A percentile compares a stretch with the other conserved stretches of the same genome.
These are phyloP conservation scores for Neoascia interrupta DNA, from an alignment of 2,888 invertebrate species.

Conservation along the genomic window DNA sequence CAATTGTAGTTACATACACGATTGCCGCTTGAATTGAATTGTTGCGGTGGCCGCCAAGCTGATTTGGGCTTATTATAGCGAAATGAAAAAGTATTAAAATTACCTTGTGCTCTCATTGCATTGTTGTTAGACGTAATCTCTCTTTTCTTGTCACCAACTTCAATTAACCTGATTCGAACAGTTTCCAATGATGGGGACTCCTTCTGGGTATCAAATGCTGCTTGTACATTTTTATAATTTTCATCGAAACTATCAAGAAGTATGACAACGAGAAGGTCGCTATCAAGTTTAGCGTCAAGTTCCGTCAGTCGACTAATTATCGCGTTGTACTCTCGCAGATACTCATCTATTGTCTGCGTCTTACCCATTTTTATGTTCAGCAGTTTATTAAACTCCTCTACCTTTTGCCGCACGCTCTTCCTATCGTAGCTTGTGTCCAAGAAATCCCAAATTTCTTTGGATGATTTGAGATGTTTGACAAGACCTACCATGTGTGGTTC, in stretches of 20 bases:
- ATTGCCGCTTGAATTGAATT: not conserved
- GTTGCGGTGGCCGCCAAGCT: not conserved
- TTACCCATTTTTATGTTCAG: not conserved
- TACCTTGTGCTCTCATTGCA: not conserved
- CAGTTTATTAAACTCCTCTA: conserved; percentile 18
- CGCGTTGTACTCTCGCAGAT: conserved; percentile 22
- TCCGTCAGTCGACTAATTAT: not conserved
- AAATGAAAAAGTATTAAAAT: not conserved
- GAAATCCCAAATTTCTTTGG: no score
- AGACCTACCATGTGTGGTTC: no score
- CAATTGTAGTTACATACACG: not conserved
- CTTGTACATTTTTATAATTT: conserved; percentile 2
- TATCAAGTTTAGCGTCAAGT: not conserved
- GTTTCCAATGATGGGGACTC: conserved; percentile 1
- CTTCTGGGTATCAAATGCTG: not conserved
- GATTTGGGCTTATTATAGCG: not conserved
- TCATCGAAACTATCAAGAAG: conserved; percentile 22
- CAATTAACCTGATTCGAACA: not conserved
- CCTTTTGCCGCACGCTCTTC: no score
- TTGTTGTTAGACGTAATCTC: not conserved
- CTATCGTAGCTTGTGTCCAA: no score
- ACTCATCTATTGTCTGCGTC: conserved; percentile 9
- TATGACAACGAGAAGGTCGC: not conserved
- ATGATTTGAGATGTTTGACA: no score
- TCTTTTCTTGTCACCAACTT: not conserved